Conservation (phyloP, 2,888 invertebrate species). For the Trichogramma evanescens region DNA sequence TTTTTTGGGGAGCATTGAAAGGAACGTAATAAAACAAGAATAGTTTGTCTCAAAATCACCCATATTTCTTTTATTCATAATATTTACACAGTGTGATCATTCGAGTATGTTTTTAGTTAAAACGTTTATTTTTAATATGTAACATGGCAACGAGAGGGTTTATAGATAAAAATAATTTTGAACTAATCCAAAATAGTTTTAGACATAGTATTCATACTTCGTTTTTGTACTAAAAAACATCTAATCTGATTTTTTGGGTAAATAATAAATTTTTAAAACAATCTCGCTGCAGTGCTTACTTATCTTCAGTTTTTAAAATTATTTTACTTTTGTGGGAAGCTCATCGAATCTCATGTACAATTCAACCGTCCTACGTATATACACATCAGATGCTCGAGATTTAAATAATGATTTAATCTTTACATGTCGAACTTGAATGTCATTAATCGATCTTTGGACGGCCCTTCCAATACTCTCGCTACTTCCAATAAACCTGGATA, state of each 20-base stretch:
- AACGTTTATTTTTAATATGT: constrained; percentile 31
- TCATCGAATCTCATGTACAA: constrained; percentile 6
- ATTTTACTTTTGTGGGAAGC: constrained; percentile 13
- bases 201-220: too few relatives aligned
- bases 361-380: not conserved
- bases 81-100: constrained; percentile 38
- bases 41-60: constrained; percentile 19
- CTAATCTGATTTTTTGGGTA: too few relatives aligned
- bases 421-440: too few relatives aligned
- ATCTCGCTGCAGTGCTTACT: constrained; percentile 4
- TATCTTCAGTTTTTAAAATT: constrained; percentile 8
- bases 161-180: not conserved
- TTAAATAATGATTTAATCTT: too few relatives aligned
- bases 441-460: too few relatives aligned
- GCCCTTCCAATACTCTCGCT: too few relatives aligned
- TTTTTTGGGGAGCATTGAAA: constrained; percentile 1
- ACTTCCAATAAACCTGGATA: too few relatives aligned
- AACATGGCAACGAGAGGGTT: constrained; percentile 13
- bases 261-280: not conserved
- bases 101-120: constrained; percentile 31
- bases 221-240: too few relatives aligned
- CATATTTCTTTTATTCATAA: constrained; percentile 34
- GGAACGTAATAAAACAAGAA: constrained; percentile 1
- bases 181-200: too few relatives aligned
- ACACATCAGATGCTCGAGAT: too few relatives aligned